phyloP scores from a whole-genome alignment of 2,888 invertebrate genomes.

The Aethes cnicana region DNA sequence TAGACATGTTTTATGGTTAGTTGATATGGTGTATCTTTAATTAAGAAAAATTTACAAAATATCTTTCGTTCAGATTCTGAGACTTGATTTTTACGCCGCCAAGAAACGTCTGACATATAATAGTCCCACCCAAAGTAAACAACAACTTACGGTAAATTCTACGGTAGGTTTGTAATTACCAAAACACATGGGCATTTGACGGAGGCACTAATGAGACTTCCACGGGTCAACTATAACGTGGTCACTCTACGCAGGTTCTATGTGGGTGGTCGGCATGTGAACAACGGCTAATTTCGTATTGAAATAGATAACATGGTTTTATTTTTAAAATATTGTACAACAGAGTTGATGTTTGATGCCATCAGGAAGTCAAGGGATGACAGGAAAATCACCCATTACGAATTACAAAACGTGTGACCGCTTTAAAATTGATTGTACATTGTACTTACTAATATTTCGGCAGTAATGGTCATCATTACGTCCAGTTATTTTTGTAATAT shows the following conservation, averaged over 20 bases:
- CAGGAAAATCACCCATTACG: conserved; percentile 21
- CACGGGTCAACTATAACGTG: conserved; percentile 25
- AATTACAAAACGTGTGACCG: conserved; percentile 8
- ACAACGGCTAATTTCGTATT: conserved; percentile 19
- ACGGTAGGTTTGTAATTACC: conserved; percentile 22
- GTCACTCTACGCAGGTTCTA: conserved; percentile 39
- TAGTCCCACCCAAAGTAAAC: conserved; percentile 8
- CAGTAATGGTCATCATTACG: no score
- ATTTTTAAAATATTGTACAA: conserved; percentile 11
- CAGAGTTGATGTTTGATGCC: conserved; percentile 3
- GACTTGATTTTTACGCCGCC: background rate
- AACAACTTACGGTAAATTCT: conserved; percentile 21
- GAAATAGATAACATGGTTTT: conserved; percentile 13
- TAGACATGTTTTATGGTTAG: no score
- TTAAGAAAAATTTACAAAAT: no score
- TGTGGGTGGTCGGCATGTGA: conserved; percentile 53
- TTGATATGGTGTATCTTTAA: no score
- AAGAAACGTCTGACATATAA: conserved; percentile 14
- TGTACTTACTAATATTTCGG: no score
- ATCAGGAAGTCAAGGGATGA: conserved; percentile 8
- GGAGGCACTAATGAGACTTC: conserved; percentile 21
- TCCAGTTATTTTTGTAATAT: no score
- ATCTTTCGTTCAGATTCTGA: no score
- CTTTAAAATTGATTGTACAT: no score
- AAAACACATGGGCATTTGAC: conserved; percentile 19